Base-by-base conservation (phyloP, 2,113 vertebrate genomes). In the Sorex fumeus region DNA sequence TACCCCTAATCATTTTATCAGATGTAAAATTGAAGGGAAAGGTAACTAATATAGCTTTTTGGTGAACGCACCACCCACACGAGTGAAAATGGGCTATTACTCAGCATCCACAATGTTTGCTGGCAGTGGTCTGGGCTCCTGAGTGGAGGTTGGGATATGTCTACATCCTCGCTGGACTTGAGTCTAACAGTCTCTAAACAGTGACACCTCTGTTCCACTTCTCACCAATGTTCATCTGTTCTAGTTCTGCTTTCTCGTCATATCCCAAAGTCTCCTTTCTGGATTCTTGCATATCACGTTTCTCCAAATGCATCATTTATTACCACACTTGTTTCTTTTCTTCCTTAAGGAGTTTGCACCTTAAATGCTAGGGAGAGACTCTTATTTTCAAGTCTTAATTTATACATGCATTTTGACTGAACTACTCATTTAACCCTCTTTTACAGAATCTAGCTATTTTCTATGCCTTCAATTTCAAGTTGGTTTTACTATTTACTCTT, bases 381-480 rank as follows among this genome's bases (percentile, higher is more conserved):
- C 47, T 34, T 83, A 47, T 19, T 93, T 66, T 3, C 57, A 72
- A 27, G 34, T 66, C 27, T 84, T 19, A 66, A n/a, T 88, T 89
- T 84, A 77, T 45, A 69, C 0, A 53, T 76, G 47, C 8, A 43
- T 64, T 77, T 87, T 27, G 81, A 84, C 27, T 36, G 77, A 92
- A 40, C 40, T 43, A 71, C 10, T 83, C 87, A 77, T 85, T 92
- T 91, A 80, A 87, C 30, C 1, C 8, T 84, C 45, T 91, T 91
- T 94, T 34, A 81, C 32, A 90, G 87, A 93, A 86, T 70, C 15
- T 84, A 86, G 40, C 66, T 36, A 75, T 82, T 82, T 95, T 92
- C 72, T 72, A 47, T 90, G 76, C 32, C 79, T 93, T 95, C 88
- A 87, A 90, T 74, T 96, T 96, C 40, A 80, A 95, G 47, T 91